Evolutionary conservation across 1,140 invertebrate genomes (phyloP).

Genomic region (Heliconius hewitsoni): DNA sequence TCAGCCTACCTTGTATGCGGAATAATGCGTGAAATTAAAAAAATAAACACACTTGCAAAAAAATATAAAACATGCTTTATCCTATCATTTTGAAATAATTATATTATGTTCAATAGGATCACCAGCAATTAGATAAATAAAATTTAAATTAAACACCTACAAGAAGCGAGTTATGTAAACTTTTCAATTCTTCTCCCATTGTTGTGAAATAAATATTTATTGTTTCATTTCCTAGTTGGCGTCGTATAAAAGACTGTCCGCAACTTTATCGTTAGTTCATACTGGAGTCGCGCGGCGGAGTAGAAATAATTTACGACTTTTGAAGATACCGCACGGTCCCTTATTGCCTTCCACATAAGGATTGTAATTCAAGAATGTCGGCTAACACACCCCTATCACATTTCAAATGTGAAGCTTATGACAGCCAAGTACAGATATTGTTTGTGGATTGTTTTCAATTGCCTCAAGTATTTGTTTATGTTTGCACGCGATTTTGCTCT

Average conservation of each 20-base stretch:
- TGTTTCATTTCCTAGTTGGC: slow-evolving; percentile 33
- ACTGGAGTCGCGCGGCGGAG: slow-evolving; percentile 25
- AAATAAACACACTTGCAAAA: too few relatives aligned
- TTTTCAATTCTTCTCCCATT: slow-evolving; percentile 28
- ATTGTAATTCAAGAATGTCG: slow-evolving; percentile 7
- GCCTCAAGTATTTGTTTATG: not conserved
- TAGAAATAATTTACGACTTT: slow-evolving; percentile 30
- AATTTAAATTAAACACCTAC: not conserved
- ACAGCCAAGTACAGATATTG: slow-evolving; percentile 4
- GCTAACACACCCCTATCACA: not conserved
- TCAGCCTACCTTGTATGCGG: too few relatives aligned
- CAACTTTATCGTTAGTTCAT: slow-evolving; percentile 32
- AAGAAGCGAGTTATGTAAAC: slow-evolving; percentile 16
- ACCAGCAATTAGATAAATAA: not conserved
- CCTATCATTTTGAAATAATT: too few relatives aligned
- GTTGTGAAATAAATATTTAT: slow-evolving; percentile 32
- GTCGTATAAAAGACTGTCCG: slow-evolving; percentile 31
- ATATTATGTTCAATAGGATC: not conserved
- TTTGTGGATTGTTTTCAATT: slow-evolving; percentile 3
- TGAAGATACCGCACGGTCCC: slow-evolving; percentile 17
- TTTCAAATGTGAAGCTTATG: slow-evolving; percentile 12
- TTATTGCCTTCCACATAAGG: slow-evolving; percentile 17
- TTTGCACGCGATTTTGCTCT: not conserved
- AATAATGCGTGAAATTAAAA: too few relatives aligned
- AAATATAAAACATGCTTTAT: too few relatives aligned